Evolutionary conservation across 2,888 invertebrate species (phyloP), one percentile per base, ranked within the genome.

Genomic region (Camptogramma bilineatum): DNA sequence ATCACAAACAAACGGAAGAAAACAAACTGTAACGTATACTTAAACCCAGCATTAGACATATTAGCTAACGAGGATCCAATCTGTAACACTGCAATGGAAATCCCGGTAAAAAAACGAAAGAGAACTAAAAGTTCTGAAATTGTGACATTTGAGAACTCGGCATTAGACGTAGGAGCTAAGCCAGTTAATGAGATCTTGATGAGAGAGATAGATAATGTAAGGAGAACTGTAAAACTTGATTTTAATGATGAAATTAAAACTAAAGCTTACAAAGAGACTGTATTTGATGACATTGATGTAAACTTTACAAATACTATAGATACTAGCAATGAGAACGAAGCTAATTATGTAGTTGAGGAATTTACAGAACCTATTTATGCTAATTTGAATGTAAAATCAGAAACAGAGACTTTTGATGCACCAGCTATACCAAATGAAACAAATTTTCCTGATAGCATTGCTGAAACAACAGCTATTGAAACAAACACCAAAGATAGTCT

Each of bases 1-100:
- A 76, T 74, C 0, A 85, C 87, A 66, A 84, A 77, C 48, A 92
- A 93, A 73, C 78, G 93, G n/a, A 93, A 93, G 70, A 84, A 90
- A 34, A 76, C 79, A 0, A 82, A 86, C 39, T 77, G 86, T 0
- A 93, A 91, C 68, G 88, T 82, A 0, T 93, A 92, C 69, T 76
- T 91, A 9, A 93, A 93, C 69, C 93, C 93, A 4, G 93, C 88
- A 0, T 66, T 93, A 0, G 93, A 93, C 62, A 76, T 93, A 0
- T 81, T 93, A 0, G 91, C 82, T 4, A 93, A 91, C 64, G 93
- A 93, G 13, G 93, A 93, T 64, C 86, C 84, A 4, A 93, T 93
- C 83, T 91, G 92, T 70, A 93, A 93, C 77, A 93, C 86, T 0
- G 89, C 85, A 5, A 93, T 93, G 93, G 93, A 93, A 77, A 85